phyloP scores from a whole-genome alignment of 2,797 vertebrate genomes.

The Carcharodon carcharias region DNA sequence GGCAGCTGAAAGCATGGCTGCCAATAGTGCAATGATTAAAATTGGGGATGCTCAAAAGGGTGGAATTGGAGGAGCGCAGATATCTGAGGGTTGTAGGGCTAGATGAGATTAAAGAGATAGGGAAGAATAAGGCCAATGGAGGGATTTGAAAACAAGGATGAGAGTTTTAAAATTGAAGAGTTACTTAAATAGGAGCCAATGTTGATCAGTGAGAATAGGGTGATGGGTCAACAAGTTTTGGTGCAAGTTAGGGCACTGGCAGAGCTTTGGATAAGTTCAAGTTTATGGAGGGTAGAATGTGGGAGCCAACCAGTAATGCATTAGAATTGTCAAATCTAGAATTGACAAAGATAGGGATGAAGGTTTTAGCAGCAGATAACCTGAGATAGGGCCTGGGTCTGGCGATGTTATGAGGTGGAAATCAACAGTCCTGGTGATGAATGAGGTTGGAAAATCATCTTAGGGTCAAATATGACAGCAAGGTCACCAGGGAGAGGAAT shows the following conservation, averaged over 20 bases:
- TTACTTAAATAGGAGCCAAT: neutral
- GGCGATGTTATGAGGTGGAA: neutral
- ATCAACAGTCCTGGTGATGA: neutral
- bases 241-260: too few species aligned
- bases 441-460: neutral
- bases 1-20: neutral
- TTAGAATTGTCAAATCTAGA: neutral
- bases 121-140: neutral
- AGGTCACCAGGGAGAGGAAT: neutral
- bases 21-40: neutral
- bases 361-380: neutral
- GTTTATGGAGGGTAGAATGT: neutral
- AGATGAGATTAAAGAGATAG: neutral
- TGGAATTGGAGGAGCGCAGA: neutral
- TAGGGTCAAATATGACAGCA: neutral
- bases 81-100: too few species aligned
- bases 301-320: neutral
- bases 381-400: neutral
- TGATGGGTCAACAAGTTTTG: neutral
- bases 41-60: neutral
- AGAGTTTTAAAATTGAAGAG: neutral
- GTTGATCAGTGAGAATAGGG: neutral
- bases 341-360: neutral
- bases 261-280: neutral
- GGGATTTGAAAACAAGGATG: neutral